These are phyloP conservation scores for Carcharodon carcharias DNA, from an alignment of 2,797 vertebrate genomes.

Conservation along the genomic window DNA sequence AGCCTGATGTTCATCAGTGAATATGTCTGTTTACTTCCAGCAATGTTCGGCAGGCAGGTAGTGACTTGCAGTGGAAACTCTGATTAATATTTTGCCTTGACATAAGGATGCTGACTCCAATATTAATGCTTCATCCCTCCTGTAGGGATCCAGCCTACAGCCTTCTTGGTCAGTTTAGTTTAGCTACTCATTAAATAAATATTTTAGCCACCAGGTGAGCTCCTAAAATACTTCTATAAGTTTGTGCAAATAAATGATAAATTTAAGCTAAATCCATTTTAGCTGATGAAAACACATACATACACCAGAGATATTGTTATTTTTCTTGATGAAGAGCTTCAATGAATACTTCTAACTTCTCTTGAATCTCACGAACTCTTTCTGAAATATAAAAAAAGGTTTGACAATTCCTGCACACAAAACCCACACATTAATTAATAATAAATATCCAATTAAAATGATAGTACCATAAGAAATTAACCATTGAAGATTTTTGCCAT, in stretches of 20 bases:
- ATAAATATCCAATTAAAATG: neutral
- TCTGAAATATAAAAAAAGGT: constrained; percentile 58
- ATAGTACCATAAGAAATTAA: neutral
- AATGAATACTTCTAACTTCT: constrained; percentile 98
- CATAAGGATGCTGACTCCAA: neutral
- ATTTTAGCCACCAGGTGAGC: neutral
- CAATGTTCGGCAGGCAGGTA: neutral
- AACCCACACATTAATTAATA: neutral
- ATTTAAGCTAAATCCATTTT: constrained; percentile 16
- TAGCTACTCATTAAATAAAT: neutral
- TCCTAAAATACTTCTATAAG: neutral
- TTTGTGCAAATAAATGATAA: neutral
- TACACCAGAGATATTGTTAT: constrained; percentile 50
- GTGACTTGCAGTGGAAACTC: too few species aligned
- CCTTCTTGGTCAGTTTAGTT: neutral
- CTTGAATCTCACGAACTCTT: constrained; percentile 98
- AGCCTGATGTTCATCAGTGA: neutral
- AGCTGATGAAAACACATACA: neutral
- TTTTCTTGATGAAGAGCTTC: constrained; percentile 98
- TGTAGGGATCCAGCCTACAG: neutral
- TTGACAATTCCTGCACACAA: neutral
- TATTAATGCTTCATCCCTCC: neutral
- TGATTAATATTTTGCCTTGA: neutral
- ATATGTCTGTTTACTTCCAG: neutral
- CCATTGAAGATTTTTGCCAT: neutral